Base-by-base conservation (phyloP, 1,140 invertebrate genomes). In the Hydropsyche tenuis region DNA sequence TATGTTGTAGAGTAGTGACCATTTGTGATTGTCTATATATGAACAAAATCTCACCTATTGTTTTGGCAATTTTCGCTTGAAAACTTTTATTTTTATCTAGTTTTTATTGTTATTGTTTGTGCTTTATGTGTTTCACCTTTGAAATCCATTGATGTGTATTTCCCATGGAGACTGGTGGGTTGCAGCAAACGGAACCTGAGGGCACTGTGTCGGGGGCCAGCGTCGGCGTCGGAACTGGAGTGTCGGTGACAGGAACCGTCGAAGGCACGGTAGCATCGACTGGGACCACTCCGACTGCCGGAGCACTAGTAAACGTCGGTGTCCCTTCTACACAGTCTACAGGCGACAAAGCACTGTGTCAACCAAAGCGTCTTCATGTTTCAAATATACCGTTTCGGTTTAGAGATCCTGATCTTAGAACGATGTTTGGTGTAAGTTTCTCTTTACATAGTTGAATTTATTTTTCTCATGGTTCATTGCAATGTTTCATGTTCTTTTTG, bases 301-400 rank as follows among this genome's bases (percentile, higher is more conserved):
- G 80, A 25, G 64, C 78, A 18, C 76, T 80, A 4, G 63, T 80
- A 12, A 81, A 83, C 65, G 84, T 82, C 77, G 79, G 76, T 60
- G 56, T 60, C 7, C 81, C 84, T 75, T 82, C 83, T n/a, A 81
- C 82, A 69, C 81, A 82, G 74, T 80, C 82, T 20, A 84, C 80
- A 74, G 86, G 82, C 65, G 75, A 77, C 64, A 83, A 82, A 79
- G 78, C 81, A 77, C 89, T 89, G 81, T 88, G 86, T 78, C 93
- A 93, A 82, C 93, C 93, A 46, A 96, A 96, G 84, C 89, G 93
- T 80, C 89, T 95, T 75, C 95, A 96, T 82, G 96, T 99, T 80
- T 99, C 96, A 81, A 99, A 99, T 88, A 99, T 99, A 89, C 97
- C 97, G 77, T 99, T 99, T 88, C 89, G 96, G 81, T 99, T 98